Conservation (phyloP, 2,797 vertebrate genomes). For the Chanos chanos region DNA sequence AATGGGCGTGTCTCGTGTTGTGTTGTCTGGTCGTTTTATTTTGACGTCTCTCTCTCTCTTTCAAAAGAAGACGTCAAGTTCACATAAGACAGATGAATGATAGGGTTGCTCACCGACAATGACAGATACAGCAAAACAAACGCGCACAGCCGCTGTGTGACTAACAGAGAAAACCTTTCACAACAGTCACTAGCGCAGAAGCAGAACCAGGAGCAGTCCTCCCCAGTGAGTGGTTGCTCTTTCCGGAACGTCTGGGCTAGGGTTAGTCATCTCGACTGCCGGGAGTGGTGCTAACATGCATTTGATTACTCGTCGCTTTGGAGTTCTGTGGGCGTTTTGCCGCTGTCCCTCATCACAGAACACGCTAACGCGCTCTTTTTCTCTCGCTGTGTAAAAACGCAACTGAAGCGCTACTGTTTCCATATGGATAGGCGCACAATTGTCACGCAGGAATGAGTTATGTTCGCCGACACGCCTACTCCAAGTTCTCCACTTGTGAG, state of each 20-base stretch:
- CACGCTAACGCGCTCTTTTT: no score
- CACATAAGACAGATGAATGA: constrained; percentile 57
- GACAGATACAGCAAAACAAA: constrained; percentile 57
- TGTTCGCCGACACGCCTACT: not conserved
- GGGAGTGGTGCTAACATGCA: no score
- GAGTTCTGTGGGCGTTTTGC: constrained; percentile 41
- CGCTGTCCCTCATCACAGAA: no score
- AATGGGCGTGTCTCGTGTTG: not conserved
- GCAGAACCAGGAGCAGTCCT: constrained; percentile 23
- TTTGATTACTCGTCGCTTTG: not conserved
- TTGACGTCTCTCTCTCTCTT: not conserved
- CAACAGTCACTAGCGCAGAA: constrained; percentile 32
- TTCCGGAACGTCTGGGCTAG: constrained; percentile 53
- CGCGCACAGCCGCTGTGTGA: constrained; percentile 45
- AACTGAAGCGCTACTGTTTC: not conserved
- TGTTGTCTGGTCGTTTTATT: not conserved
- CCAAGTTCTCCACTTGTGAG: constrained; percentile 1
- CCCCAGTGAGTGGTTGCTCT: constrained; percentile 15
- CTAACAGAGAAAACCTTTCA: constrained; percentile 56
- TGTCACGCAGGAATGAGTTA: constrained; percentile 19
- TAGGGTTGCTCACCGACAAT: constrained; percentile 53
- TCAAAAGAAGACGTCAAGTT: constrained; percentile 38
- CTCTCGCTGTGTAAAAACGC: not conserved
- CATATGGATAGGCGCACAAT: not conserved
- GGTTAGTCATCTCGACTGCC: constrained; percentile 58